Conservation (phyloP, 2,888 invertebrate genomes). For the Trachelus tabidus region DNA sequence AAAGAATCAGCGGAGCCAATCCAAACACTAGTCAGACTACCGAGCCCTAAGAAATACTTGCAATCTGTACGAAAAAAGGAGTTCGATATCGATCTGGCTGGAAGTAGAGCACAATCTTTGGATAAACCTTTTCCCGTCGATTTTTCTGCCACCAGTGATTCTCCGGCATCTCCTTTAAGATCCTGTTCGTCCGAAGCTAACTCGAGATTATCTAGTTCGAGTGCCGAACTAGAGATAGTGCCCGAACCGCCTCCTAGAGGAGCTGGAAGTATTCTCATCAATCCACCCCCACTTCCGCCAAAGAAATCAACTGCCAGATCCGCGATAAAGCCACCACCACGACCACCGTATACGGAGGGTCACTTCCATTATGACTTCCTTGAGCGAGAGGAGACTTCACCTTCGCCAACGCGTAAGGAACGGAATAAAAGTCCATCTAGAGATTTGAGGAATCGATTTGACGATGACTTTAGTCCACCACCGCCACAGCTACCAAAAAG, state of each 20-base stretch:
- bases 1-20: constrained; percentile 42
- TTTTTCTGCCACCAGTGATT: constrained; percentile 49
- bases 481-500: constrained; percentile 47
- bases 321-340: constrained; percentile 73
- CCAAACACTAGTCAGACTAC: constrained; percentile 56
- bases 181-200: constrained; percentile 58
- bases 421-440: constrained; percentile 34
- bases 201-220: constrained; percentile 57
- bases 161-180: constrained; percentile 53
- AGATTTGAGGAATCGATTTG: constrained; percentile 46
- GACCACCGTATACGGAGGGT: constrained; percentile 71
- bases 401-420: constrained; percentile 34
- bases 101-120: constrained; percentile 36
- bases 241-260: constrained; percentile 79
- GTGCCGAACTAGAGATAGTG: constrained; percentile 65
- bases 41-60: constrained; percentile 62
- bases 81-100: constrained; percentile 47
- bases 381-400: constrained; percentile 64
- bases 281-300: constrained; percentile 80
- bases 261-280: constrained; percentile 71
- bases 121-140: constrained; percentile 60
- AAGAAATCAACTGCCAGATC: constrained; percentile 74
- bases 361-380: constrained; percentile 70
- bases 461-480: constrained; percentile 59
- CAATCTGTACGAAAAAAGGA: constrained; percentile 48